Base-by-base conservation (phyloP, 2,113 vertebrate genomes). In the Dasyurus viverrinus region DNA sequence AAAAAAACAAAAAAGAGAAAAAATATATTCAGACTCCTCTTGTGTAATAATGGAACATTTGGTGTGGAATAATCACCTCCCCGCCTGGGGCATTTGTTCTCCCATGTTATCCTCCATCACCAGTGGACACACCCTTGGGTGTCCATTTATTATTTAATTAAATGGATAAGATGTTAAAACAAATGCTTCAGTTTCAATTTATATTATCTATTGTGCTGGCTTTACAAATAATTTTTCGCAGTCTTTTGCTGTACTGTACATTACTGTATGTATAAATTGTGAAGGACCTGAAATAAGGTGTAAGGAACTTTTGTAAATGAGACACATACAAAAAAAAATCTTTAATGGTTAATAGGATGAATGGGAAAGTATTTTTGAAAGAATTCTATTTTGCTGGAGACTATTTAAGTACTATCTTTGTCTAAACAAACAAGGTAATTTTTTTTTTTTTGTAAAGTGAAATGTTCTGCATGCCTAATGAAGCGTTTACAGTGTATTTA, bases 401-500 rank as follows among this genome's bases (percentile, higher is more conserved):
- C 99, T 99, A 99, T 99, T 99, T 99, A 99, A 99, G 99, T 99
- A 99, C 99, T 99, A 99, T 99, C 98, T 99, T 99, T 99, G 99
- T 99, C 99, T 99, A 99, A 99, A 99, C 98, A 98, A 98, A 98
- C 98, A 99, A 99, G 99, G 98, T 99, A 99, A 99, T 98, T 98
- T 98, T 98, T 98, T 52, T 52, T 52, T 99, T 99, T 99, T 99
- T 99, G 99, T 99, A 99, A 99, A 99, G 99, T 99, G 99, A 99
- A 99, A 99, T 98, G 99, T 99, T 99, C 99, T 99, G 99, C 99
- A 99, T 99, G 99, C 99, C 99, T 99, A 99, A 99, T 99, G 99
- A 99, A 99, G 98, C 99, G 99, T 99, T 99, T 99, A 99, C 99
- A 99, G 99, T 99, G 99, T 99, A 99, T 99, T 99, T 99, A 99